A percentile compares a stretch with the other conserved stretches of the same genome.
Evolutionary conservation across 2,113 vertebrate genomes (phyloP).

Genomic region (Lycaon pictus): DNA sequence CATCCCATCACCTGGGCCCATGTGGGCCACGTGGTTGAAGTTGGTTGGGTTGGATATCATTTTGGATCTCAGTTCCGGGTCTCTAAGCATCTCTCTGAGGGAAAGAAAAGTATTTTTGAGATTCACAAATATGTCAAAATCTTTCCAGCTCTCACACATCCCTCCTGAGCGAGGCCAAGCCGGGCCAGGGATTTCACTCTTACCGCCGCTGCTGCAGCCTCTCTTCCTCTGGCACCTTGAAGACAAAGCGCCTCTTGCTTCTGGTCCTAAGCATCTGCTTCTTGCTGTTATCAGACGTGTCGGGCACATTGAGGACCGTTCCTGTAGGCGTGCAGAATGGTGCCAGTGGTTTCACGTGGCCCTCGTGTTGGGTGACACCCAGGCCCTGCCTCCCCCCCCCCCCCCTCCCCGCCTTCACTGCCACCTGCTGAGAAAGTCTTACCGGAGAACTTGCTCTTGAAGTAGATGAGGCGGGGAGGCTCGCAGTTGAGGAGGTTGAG

Average conservation of each 20-base stretch:
- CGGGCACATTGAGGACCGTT: slow-evolving; percentile 92
- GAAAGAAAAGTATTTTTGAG: not conserved
- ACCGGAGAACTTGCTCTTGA: slow-evolving; percentile 94
- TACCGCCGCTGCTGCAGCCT: slow-evolving; percentile 95
- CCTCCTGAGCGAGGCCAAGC: rapidly evolving
- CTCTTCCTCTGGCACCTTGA: slow-evolving; percentile 97
- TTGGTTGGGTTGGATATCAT: slow-evolving; percentile 99
- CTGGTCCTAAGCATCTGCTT: slow-evolving; percentile 98
- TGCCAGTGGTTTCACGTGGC: rapidly evolving
- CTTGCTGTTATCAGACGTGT: slow-evolving; percentile 95
- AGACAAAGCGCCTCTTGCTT: slow-evolving; percentile 97
- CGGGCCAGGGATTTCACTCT: rapidly evolving
- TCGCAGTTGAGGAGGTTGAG: slow-evolving; percentile 95
- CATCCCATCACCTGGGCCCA: slow-evolving; percentile 99
- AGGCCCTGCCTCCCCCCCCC: not conserved
- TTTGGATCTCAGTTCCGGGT: slow-evolving; percentile 95
- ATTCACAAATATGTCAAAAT: not conserved
- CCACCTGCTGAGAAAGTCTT: not conserved
- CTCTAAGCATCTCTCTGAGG: slow-evolving; percentile 96
- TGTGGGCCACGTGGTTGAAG: slow-evolving; percentile 99
- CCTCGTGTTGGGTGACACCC: not conserved
- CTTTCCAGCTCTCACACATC: not conserved
- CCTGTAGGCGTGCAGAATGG: slow-evolving; percentile 81
- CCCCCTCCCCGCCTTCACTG: rapidly evolving
- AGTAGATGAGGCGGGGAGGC: slow-evolving; percentile 95